A percentile compares a stretch with the other conserved stretches of the same genome.
Conservation (phyloP, 2,888 invertebrate genomes). For the Hermaeophaga mercurialis region DNA sequence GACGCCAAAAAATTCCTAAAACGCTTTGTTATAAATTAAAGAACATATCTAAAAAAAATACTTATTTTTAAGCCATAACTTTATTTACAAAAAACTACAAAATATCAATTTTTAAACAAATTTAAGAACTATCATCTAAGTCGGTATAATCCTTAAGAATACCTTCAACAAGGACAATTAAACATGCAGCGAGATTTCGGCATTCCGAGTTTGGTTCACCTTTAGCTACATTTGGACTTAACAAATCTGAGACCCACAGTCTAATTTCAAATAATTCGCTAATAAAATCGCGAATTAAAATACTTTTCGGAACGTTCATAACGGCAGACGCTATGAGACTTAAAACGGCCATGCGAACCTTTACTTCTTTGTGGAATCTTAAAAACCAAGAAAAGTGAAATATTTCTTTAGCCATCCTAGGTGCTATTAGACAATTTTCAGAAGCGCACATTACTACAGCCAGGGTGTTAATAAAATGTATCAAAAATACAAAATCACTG, state of each 20-base stretch:
- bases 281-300: conserved; percentile 65
- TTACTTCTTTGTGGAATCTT: conserved; percentile 69
- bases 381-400: conserved; percentile 70
- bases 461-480: conserved; percentile 71
- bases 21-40: too few relatives aligned
- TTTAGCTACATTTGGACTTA: conserved; percentile 62
- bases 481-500: conserved; percentile 69
- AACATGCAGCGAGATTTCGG: conserved; percentile 66
- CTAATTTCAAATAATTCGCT: conserved; percentile 68
- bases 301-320: conserved; percentile 64
- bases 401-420: conserved; percentile 72
- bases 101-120: too few relatives aligned
- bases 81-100: too few relatives aligned
- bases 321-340: conserved; percentile 70
- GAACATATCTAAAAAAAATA: too few relatives aligned
- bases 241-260: conserved; percentile 68
- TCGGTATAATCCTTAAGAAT: conserved; percentile 51
- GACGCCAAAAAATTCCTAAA: too few relatives aligned
- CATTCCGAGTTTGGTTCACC: conserved; percentile 71
- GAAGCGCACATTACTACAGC: conserved; percentile 70
- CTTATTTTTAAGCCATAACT: too few relatives aligned
- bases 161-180: conserved; percentile 64
- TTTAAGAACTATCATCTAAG: conserved; percentile 6
- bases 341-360: conserved; percentile 70
- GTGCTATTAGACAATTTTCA: conserved; percentile 68